These are phyloP conservation scores for Temnothorax ravouxi DNA, from an alignment of 2,888 invertebrate species.

Conservation along the genomic window DNA sequence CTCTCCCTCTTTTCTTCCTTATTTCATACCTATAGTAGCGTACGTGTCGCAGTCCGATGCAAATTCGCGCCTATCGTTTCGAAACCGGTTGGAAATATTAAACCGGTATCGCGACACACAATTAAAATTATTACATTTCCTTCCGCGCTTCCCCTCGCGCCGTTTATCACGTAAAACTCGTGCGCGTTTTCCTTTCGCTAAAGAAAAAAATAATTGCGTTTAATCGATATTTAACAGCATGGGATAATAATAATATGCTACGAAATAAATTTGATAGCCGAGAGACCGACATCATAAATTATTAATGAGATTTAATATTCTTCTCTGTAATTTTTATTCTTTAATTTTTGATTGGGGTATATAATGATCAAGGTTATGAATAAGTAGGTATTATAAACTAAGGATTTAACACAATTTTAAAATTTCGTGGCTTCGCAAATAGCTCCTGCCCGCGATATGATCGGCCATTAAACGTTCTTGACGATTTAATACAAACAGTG, in stretches of 20 bases:
- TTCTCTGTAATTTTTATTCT: constrained; percentile 1
- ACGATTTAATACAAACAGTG: constrained; percentile 55
- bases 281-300: constrained; percentile 16
- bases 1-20: constrained; percentile 22
- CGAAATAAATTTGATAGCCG: constrained; percentile 20
- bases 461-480: constrained; percentile 46
- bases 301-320: constrained; percentile 38
- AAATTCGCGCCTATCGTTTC: constrained; percentile 47
- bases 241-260: constrained; percentile 18
- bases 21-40: constrained; percentile 39
- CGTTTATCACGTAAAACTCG: background rate
- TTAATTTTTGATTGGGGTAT: background rate
- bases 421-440: constrained; percentile 5
- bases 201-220: background rate
- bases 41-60: constrained; percentile 32
- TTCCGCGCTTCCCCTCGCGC: constrained; percentile 18
- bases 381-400: background rate
- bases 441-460: constrained; percentile 18
- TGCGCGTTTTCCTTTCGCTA: background rate
- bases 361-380: background rate
- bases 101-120: constrained; percentile 54
- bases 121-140: constrained; percentile 48
- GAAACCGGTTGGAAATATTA: constrained; percentile 54
- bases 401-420: constrained; percentile 15
- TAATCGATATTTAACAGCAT: background rate